Conservation (phyloP, 1,140 invertebrate genomes). For the Mercenaria mercenaria region DNA sequence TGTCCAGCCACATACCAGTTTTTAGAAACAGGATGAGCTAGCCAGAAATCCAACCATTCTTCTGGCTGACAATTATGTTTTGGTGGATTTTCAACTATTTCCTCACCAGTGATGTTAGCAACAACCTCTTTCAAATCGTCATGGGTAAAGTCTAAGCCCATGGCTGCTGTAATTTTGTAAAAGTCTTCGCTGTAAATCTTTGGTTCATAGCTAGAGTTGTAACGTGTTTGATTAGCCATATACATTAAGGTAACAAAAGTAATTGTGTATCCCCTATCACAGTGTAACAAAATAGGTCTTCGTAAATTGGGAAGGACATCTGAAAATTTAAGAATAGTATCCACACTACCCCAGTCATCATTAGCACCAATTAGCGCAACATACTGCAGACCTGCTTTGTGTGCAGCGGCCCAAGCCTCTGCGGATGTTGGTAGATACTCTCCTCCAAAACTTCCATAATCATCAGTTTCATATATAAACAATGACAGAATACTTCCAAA, state of each 20-base stretch:
- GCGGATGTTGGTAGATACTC: constrained; percentile 73
- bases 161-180: constrained; percentile 74
- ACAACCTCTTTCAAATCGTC: constrained; percentile 71
- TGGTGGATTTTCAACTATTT: constrained; percentile 69
- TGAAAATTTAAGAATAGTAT: constrained; percentile 74
- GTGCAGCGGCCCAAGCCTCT: constrained; percentile 69
- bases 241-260: constrained; percentile 79
- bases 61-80: constrained; percentile 70
- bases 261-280: constrained; percentile 78
- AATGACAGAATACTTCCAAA: constrained; percentile 80
- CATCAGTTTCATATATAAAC: constrained; percentile 72
- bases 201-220: constrained; percentile 63
- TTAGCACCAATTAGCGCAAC: constrained; percentile 67
- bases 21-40: constrained; percentile 78
- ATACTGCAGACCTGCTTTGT: constrained; percentile 72
- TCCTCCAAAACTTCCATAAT: constrained; percentile 71
- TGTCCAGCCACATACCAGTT: constrained; percentile 81
- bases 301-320: constrained; percentile 64
- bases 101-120: constrained; percentile 76
- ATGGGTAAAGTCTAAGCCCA: constrained; percentile 79
- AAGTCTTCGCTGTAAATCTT: constrained; percentile 75
- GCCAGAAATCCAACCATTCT: constrained; percentile 80
- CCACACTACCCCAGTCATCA: constrained; percentile 75
- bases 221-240: constrained; percentile 75
- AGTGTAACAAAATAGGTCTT: constrained; percentile 76